A percentile compares a stretch with the other conserved stretches of the same genome.
phyloP scores from a whole-genome alignment of 2,797 vertebrate genomes.

The Propithecus deckenii region DNA sequence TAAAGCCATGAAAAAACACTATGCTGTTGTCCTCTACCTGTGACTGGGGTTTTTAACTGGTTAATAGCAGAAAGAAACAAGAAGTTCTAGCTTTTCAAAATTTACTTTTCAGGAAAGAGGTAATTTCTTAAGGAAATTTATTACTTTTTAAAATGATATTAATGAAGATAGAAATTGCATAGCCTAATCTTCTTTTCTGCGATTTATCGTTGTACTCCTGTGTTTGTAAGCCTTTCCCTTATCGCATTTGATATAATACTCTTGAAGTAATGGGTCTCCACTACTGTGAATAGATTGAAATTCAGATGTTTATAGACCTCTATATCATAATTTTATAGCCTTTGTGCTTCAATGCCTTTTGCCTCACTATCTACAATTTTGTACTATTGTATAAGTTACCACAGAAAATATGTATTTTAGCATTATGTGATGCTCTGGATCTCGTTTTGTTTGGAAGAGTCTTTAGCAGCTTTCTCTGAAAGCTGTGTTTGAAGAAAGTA shows the following conservation, averaged over 20 bases:
- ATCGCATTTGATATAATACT: not conserved
- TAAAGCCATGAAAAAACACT: not conserved
- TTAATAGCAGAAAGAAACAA: not conserved
- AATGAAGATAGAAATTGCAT: not conserved
- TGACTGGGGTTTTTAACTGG: not conserved
- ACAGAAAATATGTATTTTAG: constrained; percentile 3
- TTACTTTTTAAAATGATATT: not conserved
- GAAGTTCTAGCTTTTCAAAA: not conserved
- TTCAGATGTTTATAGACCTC: not conserved
- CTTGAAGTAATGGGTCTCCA: not conserved
- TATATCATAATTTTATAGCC: not conserved
- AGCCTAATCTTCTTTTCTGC: not conserved
- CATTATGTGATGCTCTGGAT: not conserved
- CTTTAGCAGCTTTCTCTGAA: constrained; percentile 5
- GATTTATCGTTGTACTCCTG: not conserved
- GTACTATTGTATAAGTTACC: not conserved
- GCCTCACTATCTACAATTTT: not conserved
- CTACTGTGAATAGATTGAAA: not conserved
- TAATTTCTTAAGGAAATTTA: not conserved
- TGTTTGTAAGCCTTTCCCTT: not conserved
- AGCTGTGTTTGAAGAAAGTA: not conserved
- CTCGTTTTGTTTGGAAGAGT: constrained; percentile 19
- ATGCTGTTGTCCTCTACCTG: not conserved
- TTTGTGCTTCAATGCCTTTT: not conserved
- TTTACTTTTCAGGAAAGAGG: not conserved